Evolutionary conservation across 2,113 vertebrate genomes (phyloP), one percentile per base, ranked within the genome.

Genomic region (Scortum barcoo): DNA sequence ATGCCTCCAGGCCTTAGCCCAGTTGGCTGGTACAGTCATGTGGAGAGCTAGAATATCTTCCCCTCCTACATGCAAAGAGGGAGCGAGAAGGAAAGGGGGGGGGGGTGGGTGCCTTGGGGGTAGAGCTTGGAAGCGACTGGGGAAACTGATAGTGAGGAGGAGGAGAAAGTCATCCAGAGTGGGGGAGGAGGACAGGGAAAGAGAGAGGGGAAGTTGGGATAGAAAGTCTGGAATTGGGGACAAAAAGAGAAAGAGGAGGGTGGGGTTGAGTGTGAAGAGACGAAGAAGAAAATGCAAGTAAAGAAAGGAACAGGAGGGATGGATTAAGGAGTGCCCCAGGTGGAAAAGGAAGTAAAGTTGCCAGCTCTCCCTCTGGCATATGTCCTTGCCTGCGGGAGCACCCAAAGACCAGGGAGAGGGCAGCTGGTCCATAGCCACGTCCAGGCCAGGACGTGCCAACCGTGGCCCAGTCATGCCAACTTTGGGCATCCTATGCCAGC

Each of bases 361-460:
- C 96, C 96, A 97, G 93, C 93, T 94, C 90, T 93, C 93, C 89
- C 89, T 91, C 84, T 91, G 92, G 92, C 93, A 94, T 94, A 94
- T 94, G 93, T 92, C 90, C 88, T 90, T 85, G 92, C 93, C 92
- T 84, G 89, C 87, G 74, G 92, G 84, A 90, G 73, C 16, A 88
- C 88, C 90, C 83, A 90, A 73, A 89, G 93, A 93, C 85, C 54
- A 88, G 65, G 90, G 94, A 86, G 94, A 92, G 86, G 94, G 93
- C 95, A 96, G 95, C 94, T 96, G 95, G 91, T 95, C 83, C 66
- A 74, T 33, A 78, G 85, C 89, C 90, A 88, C 70, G 51, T 88
- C 76, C 86, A 87, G 84, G 69, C 54, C 76, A 84, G 40, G 75
- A 78, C 62, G 1, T 80, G 93, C 90, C 88, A 90, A 76, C 67